A percentile compares a stretch with the other conserved stretches of the same genome.
These are phyloP conservation scores for Synanthedon formicaeformis DNA, from an alignment of 2,888 invertebrate genomes.

Conservation along the genomic window DNA sequence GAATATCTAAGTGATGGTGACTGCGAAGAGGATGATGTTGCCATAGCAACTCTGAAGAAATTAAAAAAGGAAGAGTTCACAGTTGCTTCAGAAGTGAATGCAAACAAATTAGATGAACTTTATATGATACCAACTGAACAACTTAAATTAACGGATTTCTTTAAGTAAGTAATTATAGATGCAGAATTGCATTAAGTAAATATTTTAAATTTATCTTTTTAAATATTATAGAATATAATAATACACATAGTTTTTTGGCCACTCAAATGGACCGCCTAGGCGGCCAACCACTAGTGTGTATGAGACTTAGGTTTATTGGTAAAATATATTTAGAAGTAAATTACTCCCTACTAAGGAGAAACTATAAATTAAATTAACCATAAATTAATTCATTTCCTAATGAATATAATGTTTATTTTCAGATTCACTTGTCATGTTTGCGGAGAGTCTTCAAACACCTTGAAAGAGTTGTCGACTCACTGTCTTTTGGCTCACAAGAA, in stretches of 20 bases:
- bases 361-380: too few species aligned
- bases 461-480: slow-evolving; percentile 38
- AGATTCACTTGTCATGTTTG: slow-evolving; percentile 48
- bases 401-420: slow-evolving; percentile 2
- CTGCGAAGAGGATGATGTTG: slow-evolving; percentile 36
- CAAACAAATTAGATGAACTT: slow-evolving; percentile 33
- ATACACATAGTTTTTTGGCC: too few species aligned
- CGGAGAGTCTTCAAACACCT: slow-evolving; percentile 36
- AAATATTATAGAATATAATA: too few species aligned
- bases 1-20: slow-evolving; percentile 25
- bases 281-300: too few species aligned
- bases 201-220: too few species aligned
- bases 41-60: slow-evolving; percentile 42
- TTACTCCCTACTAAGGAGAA: too few species aligned
- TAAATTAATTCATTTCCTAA: too few species aligned
- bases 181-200: not conserved
- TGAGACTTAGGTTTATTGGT: too few species aligned
- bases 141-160: slow-evolving; percentile 51
- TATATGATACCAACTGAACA: slow-evolving; percentile 23
- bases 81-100: slow-evolving; percentile 25
- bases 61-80: slow-evolving; percentile 32
- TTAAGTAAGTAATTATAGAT: slow-evolving; percentile 13
- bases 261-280: too few species aligned
- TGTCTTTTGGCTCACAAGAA: slow-evolving; percentile 37
- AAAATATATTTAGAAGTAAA: too few species aligned